Evolutionary conservation across 2,113 vertebrate species (phyloP).

Genomic region (Microcebus jonahi): DNA sequence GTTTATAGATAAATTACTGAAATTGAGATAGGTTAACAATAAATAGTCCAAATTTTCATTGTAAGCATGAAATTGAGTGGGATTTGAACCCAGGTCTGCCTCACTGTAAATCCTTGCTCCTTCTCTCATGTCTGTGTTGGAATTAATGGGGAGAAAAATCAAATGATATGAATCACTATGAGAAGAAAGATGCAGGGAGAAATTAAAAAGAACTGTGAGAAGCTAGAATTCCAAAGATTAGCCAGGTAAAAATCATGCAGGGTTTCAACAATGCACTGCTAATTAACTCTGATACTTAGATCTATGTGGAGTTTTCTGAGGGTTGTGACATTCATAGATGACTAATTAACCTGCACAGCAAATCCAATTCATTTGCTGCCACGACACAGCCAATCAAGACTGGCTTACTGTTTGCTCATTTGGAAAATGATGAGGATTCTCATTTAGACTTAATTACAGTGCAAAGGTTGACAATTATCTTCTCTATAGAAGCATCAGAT

Average conservation of each 20-base stretch:
- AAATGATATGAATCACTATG: neutral
- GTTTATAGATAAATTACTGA: neutral
- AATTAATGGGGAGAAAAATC: neutral
- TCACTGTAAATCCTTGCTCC: neutral
- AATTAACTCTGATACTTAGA: conserved; percentile 83
- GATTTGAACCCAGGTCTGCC: neutral
- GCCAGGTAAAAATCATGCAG: conserved; percentile 71
- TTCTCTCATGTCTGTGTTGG: neutral
- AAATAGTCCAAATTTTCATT: neutral
- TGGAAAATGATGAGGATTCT: conserved; percentile 84
- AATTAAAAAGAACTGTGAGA: conserved; percentile 33
- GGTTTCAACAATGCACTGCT: conserved; percentile 75
- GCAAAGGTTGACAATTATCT: conserved; percentile 87
- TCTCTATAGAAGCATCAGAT: conserved; percentile 80
- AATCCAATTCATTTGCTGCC: conserved; percentile 83
- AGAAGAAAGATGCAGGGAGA: conserved; percentile 56
- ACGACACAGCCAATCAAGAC: conserved; percentile 79
- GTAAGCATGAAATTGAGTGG: neutral
- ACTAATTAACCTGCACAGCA: conserved; percentile 85
- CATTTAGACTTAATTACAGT: conserved; percentile 88
- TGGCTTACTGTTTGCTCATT: conserved; percentile 84
- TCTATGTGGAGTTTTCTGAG: conserved; percentile 67
- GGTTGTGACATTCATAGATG: conserved; percentile 77
- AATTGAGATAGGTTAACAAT: neutral
- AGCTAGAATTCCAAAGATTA: conserved; percentile 56